Conservation (phyloP, 2,113 vertebrate species). For the Scalopus aquaticus region DNA sequence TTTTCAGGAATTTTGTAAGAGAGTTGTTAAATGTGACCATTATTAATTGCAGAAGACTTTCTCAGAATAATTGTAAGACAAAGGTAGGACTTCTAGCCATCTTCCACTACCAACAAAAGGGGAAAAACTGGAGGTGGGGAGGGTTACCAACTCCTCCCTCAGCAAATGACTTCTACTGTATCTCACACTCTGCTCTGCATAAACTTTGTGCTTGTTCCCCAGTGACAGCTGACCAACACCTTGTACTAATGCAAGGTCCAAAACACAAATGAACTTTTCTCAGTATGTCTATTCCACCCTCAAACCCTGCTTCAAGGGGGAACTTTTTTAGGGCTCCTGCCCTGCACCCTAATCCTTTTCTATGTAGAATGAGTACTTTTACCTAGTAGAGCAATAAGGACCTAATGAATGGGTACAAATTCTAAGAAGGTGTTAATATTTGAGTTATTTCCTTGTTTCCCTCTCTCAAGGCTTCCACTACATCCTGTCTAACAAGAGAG, state of each 20-base stretch:
- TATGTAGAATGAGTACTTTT: neutral
- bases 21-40: too few species aligned
- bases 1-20: too few species aligned
- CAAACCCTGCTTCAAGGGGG: neutral
- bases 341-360: neutral
- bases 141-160: neutral
- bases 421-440: neutral
- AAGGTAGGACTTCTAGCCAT: neutral
- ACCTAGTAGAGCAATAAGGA: neutral
- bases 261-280: neutral
- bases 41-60: neutral
- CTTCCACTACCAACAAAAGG: neutral
- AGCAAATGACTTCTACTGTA: neutral
- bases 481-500: neutral
- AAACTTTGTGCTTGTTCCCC: neutral
- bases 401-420: neutral
- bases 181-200: neutral
- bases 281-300: neutral
- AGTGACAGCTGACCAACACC: neutral
- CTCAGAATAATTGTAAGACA: neutral
- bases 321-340: neutral
- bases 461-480: neutral
- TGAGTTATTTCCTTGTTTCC: neutral
- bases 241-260: too few species aligned
- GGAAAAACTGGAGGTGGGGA: neutral